A percentile compares a stretch with the other conserved stretches of the same genome.
Conservation (phyloP, 2,797 vertebrate species). For the Chelon auratus region DNA sequence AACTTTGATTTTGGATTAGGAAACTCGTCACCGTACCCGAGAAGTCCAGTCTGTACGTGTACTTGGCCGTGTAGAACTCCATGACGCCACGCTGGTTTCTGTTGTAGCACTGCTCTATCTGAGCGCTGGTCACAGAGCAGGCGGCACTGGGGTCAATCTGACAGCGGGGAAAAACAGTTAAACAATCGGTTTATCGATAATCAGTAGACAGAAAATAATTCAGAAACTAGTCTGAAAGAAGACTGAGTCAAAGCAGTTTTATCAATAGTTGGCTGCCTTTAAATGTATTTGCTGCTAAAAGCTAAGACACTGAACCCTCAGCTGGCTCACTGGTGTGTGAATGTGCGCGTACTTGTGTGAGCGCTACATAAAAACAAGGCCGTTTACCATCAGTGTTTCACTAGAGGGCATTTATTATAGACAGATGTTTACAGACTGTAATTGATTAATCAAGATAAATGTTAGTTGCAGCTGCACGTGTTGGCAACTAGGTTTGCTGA, state of each 20-base stretch:
- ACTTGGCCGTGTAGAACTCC: constrained; percentile 95
- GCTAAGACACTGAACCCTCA: no score
- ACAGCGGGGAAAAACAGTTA: neutral
- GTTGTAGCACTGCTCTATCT: constrained; percentile 94
- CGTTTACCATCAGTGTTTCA: neutral
- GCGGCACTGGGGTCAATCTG: constrained; percentile 91
- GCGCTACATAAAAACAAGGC: no score
- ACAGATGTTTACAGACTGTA: no score
- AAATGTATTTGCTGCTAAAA: neutral
- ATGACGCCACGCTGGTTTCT: constrained; percentile 90
- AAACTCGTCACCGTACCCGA: constrained; percentile 81
- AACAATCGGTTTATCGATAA: neutral
- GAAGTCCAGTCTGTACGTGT: constrained; percentile 95
- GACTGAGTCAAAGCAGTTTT: neutral
- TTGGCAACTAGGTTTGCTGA: neutral
- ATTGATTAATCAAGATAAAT: neutral
- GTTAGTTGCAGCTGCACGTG: neutral
- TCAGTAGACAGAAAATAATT: neutral
- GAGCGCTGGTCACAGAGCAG: constrained; percentile 93
- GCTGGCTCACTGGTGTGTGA: no score
- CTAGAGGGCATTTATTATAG: neutral
- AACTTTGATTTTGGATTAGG: neutral
- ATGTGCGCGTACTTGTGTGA: no score
- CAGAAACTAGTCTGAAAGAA: neutral
- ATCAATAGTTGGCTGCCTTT: neutral